These are phyloP conservation scores for Augochlorella aurata DNA, from an alignment of 2,888 invertebrate genomes.

Conservation along the genomic window DNA sequence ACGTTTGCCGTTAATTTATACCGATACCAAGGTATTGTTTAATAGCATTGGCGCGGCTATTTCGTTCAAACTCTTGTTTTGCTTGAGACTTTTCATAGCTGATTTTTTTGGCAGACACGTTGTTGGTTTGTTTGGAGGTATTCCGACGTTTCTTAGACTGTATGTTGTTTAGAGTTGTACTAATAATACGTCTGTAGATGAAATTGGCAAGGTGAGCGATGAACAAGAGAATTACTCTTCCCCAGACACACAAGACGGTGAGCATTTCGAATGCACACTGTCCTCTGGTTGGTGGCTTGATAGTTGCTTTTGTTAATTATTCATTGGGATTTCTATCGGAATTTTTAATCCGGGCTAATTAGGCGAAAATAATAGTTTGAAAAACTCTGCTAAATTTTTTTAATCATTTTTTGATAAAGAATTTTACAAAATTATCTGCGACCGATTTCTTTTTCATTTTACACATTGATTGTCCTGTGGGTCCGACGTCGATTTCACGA, in stretches of 20 bases:
- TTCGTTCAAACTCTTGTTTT: background rate
- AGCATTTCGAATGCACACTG: conserved; percentile 60
- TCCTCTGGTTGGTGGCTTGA: conserved; percentile 51
- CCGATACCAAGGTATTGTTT: background rate
- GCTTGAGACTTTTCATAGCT: background rate
- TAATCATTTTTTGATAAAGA: background rate
- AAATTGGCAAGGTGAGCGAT: conserved; percentile 52
- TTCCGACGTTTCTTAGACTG: conserved; percentile 1
- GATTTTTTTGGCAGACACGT: conserved; percentile 4
- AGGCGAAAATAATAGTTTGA: background rate
- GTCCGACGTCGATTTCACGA: background rate
- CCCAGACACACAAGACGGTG: conserved; percentile 55
- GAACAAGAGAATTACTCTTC: conserved; percentile 55
- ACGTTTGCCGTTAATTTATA: background rate
- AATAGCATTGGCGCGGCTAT: background rate
- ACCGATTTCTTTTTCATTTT: background rate
- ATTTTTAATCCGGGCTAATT: background rate
- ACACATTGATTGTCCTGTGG: background rate
- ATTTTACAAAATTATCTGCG: too few relatives aligned
- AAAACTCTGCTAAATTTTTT: background rate
- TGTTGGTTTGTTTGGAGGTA: background rate
- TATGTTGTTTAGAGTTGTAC: background rate
- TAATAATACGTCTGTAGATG: conserved; percentile 30
- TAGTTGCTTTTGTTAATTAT: background rate
- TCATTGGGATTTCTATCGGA: background rate